Conservation (phyloP, 2,888 invertebrate genomes). For the Stenurella melanura region DNA sequence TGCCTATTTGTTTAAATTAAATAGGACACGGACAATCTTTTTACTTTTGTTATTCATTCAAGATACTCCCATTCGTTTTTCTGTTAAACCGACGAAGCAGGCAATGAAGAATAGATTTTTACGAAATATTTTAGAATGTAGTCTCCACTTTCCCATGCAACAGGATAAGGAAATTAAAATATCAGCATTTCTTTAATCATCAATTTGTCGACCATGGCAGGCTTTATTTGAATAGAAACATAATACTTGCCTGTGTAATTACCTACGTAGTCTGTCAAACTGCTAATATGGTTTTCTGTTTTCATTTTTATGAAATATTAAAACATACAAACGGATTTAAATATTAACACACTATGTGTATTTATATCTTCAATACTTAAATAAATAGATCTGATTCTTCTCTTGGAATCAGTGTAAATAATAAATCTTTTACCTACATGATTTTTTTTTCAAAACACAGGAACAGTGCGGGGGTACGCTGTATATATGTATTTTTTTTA, state of each 20-base stretch:
- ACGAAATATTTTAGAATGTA: too few species aligned
- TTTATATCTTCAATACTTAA: neutral
- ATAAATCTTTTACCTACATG: neutral
- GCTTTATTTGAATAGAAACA: neutral
- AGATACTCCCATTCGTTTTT: too few species aligned
- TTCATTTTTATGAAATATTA: slow-evolving; percentile 10
- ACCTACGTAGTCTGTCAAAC: neutral
- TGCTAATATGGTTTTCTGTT: neutral
- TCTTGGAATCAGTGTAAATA: neutral
- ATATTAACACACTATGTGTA: slow-evolving; percentile 13
- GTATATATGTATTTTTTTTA: too few species aligned
- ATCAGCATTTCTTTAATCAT: neutral
- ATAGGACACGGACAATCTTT: too few species aligned
- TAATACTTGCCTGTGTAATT: neutral
- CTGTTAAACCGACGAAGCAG: too few species aligned
- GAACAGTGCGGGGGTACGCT: neutral
- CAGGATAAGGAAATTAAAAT: too few species aligned
- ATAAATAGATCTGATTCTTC: neutral
- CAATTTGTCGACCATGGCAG: neutral
- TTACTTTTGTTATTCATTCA: too few species aligned
- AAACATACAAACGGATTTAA: slow-evolving; percentile 9
- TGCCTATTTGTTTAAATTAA: too few species aligned
- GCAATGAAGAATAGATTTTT: too few species aligned
- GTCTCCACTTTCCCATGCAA: too few species aligned
- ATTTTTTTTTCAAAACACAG: neutral